phyloP scores from a whole-genome alignment of 2,888 invertebrate genomes.

The Mythimna lalbum region DNA sequence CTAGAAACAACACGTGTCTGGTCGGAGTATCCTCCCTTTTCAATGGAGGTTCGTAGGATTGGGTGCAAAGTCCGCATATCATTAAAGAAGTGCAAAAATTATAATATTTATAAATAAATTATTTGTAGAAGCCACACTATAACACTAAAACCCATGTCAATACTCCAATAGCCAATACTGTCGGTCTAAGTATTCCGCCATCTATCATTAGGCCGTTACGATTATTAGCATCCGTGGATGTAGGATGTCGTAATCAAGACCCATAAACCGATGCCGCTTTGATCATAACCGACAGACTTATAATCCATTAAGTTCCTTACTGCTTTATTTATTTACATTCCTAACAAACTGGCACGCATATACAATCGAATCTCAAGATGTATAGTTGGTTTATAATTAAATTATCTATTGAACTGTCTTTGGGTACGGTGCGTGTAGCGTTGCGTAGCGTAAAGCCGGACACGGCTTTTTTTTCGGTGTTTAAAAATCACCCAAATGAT shows the following conservation, averaged over 20 bases:
- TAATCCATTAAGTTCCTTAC: slow-evolving; percentile 34
- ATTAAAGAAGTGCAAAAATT: no score
- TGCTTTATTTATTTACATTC: slow-evolving; percentile 59
- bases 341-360: slow-evolving; percentile 40
- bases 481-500: no score
- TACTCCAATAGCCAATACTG: slow-evolving; percentile 10
- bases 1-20: no score
- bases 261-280: slow-evolving; percentile 48
- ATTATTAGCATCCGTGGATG: slow-evolving; percentile 36
- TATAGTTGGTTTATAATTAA: slow-evolving; percentile 49
- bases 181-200: slow-evolving; percentile 18
- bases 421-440: slow-evolving; percentile 30
- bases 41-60: no score
- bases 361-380: slow-evolving; percentile 47
- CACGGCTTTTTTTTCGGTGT: no score
- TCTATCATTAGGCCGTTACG: slow-evolving; percentile 34
- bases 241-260: slow-evolving; percentile 57
- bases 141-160: slow-evolving; percentile 3
- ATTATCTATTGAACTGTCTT: slow-evolving; percentile 49
- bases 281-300: slow-evolving; percentile 46
- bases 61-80: no score
- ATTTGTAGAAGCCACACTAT: not conserved
- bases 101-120: not conserved
- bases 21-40: no score
- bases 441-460: no score